Base-by-base conservation (phyloP, 2,113 vertebrate species). In the Nansenia antarctica region DNA sequence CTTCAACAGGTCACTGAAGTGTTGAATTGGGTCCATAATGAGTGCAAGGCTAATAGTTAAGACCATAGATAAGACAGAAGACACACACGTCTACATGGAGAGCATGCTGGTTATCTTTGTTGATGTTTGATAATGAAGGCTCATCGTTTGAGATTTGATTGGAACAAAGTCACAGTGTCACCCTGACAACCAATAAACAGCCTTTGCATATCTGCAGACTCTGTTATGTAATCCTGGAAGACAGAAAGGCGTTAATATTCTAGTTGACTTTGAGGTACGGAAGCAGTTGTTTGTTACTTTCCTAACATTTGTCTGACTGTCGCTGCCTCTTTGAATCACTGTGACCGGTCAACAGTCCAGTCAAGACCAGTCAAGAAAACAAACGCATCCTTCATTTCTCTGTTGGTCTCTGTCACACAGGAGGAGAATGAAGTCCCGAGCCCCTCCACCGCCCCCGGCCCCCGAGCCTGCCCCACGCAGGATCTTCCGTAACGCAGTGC, bases 351-450 rank as follows among this genome's bases (percentile, higher is more conserved):
- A 5, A 54, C 24, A 24, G 6, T 3, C 24, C 2, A 24, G 22
- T 54, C 52, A 24, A 22, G 52, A n/a, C n/a, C n/a, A n/a, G n/a
- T n/a, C n/a, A 9, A 27, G 15, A 5, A 42, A 54, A 26, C 11
- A 54, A 54, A 54, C 52, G 24, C 52, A 27, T 42, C 1, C 12
- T 42, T 5, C 1, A 42, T 42, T 42, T 42, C 39, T 42, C 39
- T 42, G 15, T 42, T 42, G 39, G 31, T 57, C 8, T n/a, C 52
- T 45, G 32, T 67, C 64, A 3, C 32, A 1, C 73, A 96, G 95
- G 81, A 94, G 82, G 87, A 96, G 80, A 87, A 97, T 96, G 94
- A 98, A 98, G 90, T 86, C 90, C 7, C 93, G 90, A 0, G 96
- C 96, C 22, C 94, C 95, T 0, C 93, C 94, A 70, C 95, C 92